Evolutionary conservation across 2,888 invertebrate genomes (phyloP), one percentile per base, ranked within the genome.

Genomic region (Eilema sororculum): DNA sequence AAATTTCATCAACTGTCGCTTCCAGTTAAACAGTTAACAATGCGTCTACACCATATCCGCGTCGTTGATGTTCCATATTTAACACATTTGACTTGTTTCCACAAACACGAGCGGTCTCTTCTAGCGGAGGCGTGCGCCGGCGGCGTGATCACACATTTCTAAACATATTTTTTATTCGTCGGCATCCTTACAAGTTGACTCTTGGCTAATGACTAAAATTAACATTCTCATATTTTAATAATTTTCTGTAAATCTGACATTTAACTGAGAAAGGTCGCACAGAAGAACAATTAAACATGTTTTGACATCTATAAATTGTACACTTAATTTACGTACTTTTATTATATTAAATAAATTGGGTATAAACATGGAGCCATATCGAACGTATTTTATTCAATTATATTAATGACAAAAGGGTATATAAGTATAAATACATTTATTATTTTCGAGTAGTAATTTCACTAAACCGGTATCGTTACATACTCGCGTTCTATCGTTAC

Each of bases 191-290:
- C 86, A 87, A 85, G 86, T 89, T 87, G 82, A 85, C 89, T 91
- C 90, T 88, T 87, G 85, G 89, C 91, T 95, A 95, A 95, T 94
- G 94, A 94, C 91, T 90, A 89, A 91, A 93, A 94, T 93, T 93
- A 94, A 93, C 90, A 90, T 93, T 91, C 93, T 85, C 89, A 89
- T 91, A 91, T 91, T 91, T 92, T 89, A 91, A 91, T 88, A 92
- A 92, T 91, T 89, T 87, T 86, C 87, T 86, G 86, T 87, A 87
- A 85, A 86, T 85, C 86, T 89, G 87, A 88, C 87, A 86, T 87
- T 85, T 84, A 86, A 81, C 80, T 76, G 85, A 87, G 87, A 83
- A 84, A 89, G 88, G 90, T 87, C 87, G 86, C 81, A 84, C 81
- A 79, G 83, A 84, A 85, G 83, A 81, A 82, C 81, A 84, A 84